Percentiles rank a stretch among this genome's conserved stretches.
Conservation (phyloP, 2,888 invertebrate genomes). For the Hypena proboscidalis region DNA sequence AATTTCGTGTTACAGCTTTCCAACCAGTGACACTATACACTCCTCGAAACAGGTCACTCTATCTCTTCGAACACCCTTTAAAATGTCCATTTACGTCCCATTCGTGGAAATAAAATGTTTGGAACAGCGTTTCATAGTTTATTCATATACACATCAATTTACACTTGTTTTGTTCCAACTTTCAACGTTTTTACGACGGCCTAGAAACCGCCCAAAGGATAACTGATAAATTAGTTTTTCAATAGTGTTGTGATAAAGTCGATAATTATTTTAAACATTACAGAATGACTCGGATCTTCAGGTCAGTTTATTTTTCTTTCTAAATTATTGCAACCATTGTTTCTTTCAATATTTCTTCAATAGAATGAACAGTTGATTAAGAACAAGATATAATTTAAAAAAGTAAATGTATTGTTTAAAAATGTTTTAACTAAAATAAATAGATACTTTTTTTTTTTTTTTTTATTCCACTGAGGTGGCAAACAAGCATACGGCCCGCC, state of each 20-base stretch:
- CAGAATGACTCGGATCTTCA: too few relatives aligned
- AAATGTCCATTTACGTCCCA: slow-evolving; percentile 24
- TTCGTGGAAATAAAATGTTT: slow-evolving; percentile 23
- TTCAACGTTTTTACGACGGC: slow-evolving; percentile 18
- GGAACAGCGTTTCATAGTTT: slow-evolving; percentile 19
- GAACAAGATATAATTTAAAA: too few relatives aligned
- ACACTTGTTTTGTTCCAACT: slow-evolving; percentile 27
- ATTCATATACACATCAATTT: slow-evolving; percentile 31
- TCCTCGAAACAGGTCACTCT: background rate
- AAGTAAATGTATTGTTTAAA: too few relatives aligned
- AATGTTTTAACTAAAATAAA: too few relatives aligned
- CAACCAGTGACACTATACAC: background rate
- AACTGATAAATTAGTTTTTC: slow-evolving; percentile 25
- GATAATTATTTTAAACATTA: background rate
- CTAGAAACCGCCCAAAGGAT: slow-evolving; percentile 17
- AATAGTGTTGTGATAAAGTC: slow-evolving; percentile 8
- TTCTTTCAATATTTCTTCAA: too few relatives aligned
- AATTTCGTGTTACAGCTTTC: too few relatives aligned
- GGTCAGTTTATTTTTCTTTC: too few relatives aligned
- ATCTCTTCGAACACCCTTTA: slow-evolving; percentile 9
- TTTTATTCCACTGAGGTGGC: too few relatives aligned
- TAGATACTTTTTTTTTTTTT: too few relatives aligned
- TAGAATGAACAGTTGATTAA: too few relatives aligned
- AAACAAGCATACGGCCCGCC: too few relatives aligned
- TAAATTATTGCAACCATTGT: too few relatives aligned